phyloP scores from a whole-genome alignment of 2,888 invertebrate species.

The Oligia strigilis region DNA sequence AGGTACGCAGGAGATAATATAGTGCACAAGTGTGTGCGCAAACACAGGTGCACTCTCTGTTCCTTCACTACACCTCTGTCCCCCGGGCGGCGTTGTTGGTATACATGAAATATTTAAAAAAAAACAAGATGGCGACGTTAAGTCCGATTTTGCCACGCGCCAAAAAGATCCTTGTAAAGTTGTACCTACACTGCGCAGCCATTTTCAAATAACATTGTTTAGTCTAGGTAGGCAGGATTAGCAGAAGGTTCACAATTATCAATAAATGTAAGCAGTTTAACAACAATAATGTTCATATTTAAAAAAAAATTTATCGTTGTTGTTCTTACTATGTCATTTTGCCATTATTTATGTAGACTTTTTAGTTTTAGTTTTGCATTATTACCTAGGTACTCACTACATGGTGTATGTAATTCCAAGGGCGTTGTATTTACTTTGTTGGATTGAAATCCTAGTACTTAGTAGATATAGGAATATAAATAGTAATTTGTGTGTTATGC shows the following conservation, averaged over 20 bases:
- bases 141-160: neutral
- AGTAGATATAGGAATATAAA: neutral
- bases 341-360: neutral
- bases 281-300: neutral
- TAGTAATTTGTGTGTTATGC: neutral
- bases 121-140: neutral
- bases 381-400: neutral
- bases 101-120: neutral
- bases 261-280: neutral
- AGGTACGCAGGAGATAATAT: too few species aligned
- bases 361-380: neutral
- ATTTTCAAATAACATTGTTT: neutral
- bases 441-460: neutral
- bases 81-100: neutral
- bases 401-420: neutral
- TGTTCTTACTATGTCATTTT: neutral
- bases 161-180: neutral
- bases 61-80: too few species aligned
- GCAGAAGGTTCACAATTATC: neutral
- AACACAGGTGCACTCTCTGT: too few species aligned
- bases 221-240: neutral
- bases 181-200: neutral
- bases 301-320: neutral
- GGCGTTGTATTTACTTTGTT: neutral
- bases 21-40: too few species aligned